phyloP scores from a whole-genome alignment of 2,888 invertebrate species.

The Euspilapteryx auroguttella region DNA sequence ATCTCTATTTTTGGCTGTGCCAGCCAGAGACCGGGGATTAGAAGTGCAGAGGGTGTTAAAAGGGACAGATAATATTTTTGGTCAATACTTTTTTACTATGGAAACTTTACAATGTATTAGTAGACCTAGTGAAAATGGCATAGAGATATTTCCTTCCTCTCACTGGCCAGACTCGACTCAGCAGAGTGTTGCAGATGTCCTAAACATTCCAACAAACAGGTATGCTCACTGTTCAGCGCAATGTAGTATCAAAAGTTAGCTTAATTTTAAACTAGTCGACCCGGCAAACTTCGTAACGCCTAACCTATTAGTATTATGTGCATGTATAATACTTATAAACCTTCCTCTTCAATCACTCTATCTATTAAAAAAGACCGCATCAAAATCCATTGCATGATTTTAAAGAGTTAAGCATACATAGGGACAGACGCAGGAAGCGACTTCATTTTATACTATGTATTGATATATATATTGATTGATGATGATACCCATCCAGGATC shows the following conservation, averaged over 20 bases:
- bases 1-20: slow-evolving; percentile 15
- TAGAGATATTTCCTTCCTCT: slow-evolving; percentile 60
- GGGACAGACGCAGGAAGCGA: too few species aligned
- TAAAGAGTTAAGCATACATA: too few species aligned
- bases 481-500: too few species aligned
- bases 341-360: too few species aligned
- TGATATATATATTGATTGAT: too few species aligned
- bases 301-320: too few species aligned
- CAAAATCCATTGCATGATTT: too few species aligned
- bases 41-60: slow-evolving; percentile 51
- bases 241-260: not conserved
- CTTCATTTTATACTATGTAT: too few species aligned
- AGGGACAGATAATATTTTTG: slow-evolving; percentile 53
- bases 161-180: slow-evolving; percentile 64
- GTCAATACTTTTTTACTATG: slow-evolving; percentile 73
- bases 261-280: not conserved
- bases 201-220: slow-evolving; percentile 62
- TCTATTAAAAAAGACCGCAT: too few species aligned
- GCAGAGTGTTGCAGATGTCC: slow-evolving; percentile 39
- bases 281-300: too few species aligned
- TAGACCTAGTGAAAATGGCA: slow-evolving; percentile 67
- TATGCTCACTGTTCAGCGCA: slow-evolving; percentile 14
- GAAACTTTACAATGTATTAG: slow-evolving; percentile 65
- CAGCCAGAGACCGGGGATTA: slow-evolving; percentile 24
- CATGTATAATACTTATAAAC: too few species aligned